Evolutionary conservation across 2,888 invertebrate genomes (phyloP).

Genomic region (Drosophila acutilabella): DNA sequence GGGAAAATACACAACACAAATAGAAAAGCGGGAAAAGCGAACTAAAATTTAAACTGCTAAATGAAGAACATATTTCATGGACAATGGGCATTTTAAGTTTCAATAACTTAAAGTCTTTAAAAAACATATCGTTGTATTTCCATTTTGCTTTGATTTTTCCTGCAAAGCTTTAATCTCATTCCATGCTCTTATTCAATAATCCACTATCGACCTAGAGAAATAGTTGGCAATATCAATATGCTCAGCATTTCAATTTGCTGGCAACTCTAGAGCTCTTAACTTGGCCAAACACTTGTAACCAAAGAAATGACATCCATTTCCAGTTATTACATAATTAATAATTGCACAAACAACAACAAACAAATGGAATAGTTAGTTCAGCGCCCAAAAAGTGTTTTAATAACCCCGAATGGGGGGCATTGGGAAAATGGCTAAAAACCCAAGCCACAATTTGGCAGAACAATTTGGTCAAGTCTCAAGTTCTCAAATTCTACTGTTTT

Average conservation of each 20-base stretch:
- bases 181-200: too few species aligned
- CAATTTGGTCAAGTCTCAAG: conserved; percentile 23
- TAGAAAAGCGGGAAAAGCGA: neutral
- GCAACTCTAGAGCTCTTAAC: conserved; percentile 21
- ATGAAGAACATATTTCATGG: too few species aligned
- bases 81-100: neutral
- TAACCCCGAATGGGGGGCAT: conserved; percentile 43
- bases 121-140: too few species aligned
- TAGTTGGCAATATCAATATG: neutral
- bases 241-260: neutral
- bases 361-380: conserved; percentile 15
- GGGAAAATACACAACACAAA: neutral
- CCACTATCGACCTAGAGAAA: too few species aligned
- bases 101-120: too few species aligned
- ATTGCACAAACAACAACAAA: conserved; percentile 48
- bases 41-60: neutral
- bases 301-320: conserved; percentile 35
- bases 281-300: conserved; percentile 40
- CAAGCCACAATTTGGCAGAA: neutral
- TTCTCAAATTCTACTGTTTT: conserved; percentile 27
- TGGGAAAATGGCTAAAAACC: neutral
- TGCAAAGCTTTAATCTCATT: neutral
- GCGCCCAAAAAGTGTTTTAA: conserved; percentile 63
- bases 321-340: conserved; percentile 72
- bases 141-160: too few species aligned